A percentile compares a stretch with the other conserved stretches of the same genome.
Conservation (phyloP, 2,888 invertebrate genomes). For the Trichopoda pennipes region DNA sequence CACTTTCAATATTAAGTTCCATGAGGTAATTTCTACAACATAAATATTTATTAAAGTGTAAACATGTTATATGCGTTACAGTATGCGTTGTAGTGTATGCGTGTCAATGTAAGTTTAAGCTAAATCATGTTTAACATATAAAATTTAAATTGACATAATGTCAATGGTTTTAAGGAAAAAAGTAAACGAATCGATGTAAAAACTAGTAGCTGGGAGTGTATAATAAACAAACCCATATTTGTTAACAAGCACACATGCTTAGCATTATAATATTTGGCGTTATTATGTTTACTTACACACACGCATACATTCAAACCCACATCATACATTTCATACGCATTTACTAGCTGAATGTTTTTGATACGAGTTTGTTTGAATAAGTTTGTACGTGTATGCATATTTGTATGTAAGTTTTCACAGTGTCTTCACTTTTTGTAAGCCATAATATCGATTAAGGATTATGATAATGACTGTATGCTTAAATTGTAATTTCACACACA, state of each 20-base stretch:
- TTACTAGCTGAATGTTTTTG: background rate
- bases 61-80: background rate
- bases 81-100: background rate
- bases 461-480: slow-evolving; percentile 80
- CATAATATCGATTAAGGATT: slow-evolving; percentile 80
- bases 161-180: slow-evolving; percentile 33
- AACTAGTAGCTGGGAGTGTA: slow-evolving; percentile 47
- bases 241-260: slow-evolving; percentile 2
- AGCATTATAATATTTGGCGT: slow-evolving; percentile 15
- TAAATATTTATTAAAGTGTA: slow-evolving; percentile 1
- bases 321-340: background rate
- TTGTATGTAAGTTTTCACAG: slow-evolving; percentile 23
- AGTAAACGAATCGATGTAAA: slow-evolving; percentile 1
- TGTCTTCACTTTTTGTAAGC: slow-evolving; percentile 71
- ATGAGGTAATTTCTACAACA: slow-evolving; percentile 9
- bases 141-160: slow-evolving; percentile 65
- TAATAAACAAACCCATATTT: slow-evolving; percentile 25
- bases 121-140: slow-evolving; percentile 52
- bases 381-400: background rate
- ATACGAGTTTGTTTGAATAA: background rate
- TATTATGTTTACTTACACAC: slow-evolving; percentile 15
- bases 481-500: slow-evolving; percentile 76
- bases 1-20: background rate
- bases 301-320: background rate
- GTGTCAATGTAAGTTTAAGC: slow-evolving; percentile 18